These are phyloP conservation scores for Coronaproctus castanopsis DNA, from an alignment of 2,888 invertebrate species.

Conservation along the genomic window DNA sequence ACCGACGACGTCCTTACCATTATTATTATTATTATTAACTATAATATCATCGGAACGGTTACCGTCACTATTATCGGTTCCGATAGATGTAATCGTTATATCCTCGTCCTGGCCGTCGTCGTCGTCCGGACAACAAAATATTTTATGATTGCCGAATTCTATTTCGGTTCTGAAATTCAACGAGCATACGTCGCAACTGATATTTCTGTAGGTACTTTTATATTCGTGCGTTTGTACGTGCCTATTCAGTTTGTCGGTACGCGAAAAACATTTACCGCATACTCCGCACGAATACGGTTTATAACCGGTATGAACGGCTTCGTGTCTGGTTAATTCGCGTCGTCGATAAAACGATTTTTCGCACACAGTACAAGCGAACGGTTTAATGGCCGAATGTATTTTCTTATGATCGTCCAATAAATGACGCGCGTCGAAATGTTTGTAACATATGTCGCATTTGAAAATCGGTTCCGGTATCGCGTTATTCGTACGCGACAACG, in stretches of 20 bases:
- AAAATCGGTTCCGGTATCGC: constrained; percentile 1
- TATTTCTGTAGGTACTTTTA: constrained; percentile 9
- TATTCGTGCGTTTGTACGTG: constrained; percentile 42
- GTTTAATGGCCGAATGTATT: constrained; percentile 13
- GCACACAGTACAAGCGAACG: constrained; percentile 36
- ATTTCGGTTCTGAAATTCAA: constrained; percentile 8
- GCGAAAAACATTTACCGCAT: constrained; percentile 44
- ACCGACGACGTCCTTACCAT: too few species aligned
- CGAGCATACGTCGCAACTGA: constrained; percentile 7
- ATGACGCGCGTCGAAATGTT: constrained; percentile 8
- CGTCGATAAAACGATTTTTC: constrained; percentile 45
- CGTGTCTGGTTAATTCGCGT: constrained; percentile 47
- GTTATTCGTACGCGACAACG: too few species aligned
- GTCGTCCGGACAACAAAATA: constrained; percentile 1
- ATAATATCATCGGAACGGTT: too few species aligned
- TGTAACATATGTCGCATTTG: constrained; percentile 15
- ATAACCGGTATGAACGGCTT: constrained; percentile 42
- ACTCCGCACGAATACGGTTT: constrained; percentile 44
- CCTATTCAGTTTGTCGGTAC: constrained; percentile 42
- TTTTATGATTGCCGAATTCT: constrained; percentile 6
- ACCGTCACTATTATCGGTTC: too few species aligned
- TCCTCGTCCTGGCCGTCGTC: too few species aligned
- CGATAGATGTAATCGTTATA: too few species aligned
- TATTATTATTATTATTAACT: too few species aligned
- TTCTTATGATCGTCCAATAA: constrained; percentile 13